phyloP scores from a whole-genome alignment of 2,113 vertebrate species.

The Polypterus senegalus region DNA sequence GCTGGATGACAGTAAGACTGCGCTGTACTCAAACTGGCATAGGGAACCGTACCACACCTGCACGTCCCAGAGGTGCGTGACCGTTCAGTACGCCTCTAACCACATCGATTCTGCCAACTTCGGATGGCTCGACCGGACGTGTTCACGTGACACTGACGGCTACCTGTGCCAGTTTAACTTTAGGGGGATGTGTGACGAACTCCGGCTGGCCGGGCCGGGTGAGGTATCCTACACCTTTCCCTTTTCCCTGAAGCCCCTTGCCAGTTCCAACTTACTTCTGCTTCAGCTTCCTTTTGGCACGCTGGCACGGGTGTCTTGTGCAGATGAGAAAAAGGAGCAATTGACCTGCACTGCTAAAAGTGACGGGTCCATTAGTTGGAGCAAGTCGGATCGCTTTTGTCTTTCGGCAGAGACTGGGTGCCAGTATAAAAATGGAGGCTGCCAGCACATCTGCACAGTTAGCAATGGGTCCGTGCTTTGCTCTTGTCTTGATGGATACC shows the following conservation, averaged over 20 bases:
- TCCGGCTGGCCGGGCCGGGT: constrained; percentile 37
- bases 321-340: accelerated
- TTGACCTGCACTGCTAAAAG: no score
- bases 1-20: constrained; percentile 21
- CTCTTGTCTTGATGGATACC: constrained; percentile 35
- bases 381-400: constrained; percentile 33
- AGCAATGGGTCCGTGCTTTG: constrained; percentile 26
- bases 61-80: constrained; percentile 34
- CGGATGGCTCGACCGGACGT: constrained; percentile 34
- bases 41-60: constrained; percentile 34
- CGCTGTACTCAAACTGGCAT: constrained; percentile 37
- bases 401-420: constrained; percentile 24
- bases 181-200: constrained; percentile 45
- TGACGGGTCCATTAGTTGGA: no score
- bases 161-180: constrained; percentile 62
- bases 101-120: neutral
- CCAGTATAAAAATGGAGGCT: constrained; percentile 39
- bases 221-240: constrained; percentile 38
- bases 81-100: constrained; percentile 16
- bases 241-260: constrained; percentile 28
- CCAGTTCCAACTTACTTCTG: constrained; percentile 19
- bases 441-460: constrained; percentile 40
- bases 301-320: constrained; percentile 29
- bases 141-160: constrained; percentile 14
- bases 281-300: constrained; percentile 42